Base-by-base conservation (phyloP, 2,797 vertebrate species). In the Ptychobarbus kaznakovi region DNA sequence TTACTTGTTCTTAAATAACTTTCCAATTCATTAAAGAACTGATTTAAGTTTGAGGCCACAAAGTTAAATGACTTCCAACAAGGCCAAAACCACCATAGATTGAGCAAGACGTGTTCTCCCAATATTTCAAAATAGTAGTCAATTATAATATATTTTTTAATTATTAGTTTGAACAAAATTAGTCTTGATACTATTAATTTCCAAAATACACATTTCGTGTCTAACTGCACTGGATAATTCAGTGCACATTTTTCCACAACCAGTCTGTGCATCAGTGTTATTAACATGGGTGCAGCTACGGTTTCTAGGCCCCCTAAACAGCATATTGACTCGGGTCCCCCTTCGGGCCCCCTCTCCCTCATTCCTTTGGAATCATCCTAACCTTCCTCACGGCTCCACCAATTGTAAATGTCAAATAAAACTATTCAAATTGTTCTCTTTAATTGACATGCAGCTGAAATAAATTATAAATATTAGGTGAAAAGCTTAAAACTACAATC, bases 1-100 rank as follows among this genome's bases (percentile, higher is more conserved):
- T 75, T 51, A 25, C 72, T 75, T 8, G 32, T 83, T 66, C 22
- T 76, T 61, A 46, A 84, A 84, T 78, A 63, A 56, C 63, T 78
- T 69, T 56, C 25, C 38, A 11, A 42, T 58, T 35, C 49, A 69
- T 53, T 53, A 77, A 3, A 76, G 22, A 77, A 77, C 16, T 51
- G 46, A 22, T 25, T 81, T 69, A 69, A 44, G 38, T 42, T 53
- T 65, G 12, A 66, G 81, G 20, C 61, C 35, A 63, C 10, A 63
- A 13, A 75, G 28, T 38, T 22, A 0, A 76, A 76, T 12, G 12
- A 38, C 73, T 53, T 6, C 11, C 74, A 53, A 13, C 5, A 76
- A 35, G 32, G 20, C 6, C 49, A 28, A 32, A 56, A 56, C 20
- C 18, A 56, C 20, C 73, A 51, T 6, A 75, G 3, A 56, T 18